phyloP scores from a whole-genome alignment of 2,113 vertebrate species.

The Tachuris rubrigastra region DNA sequence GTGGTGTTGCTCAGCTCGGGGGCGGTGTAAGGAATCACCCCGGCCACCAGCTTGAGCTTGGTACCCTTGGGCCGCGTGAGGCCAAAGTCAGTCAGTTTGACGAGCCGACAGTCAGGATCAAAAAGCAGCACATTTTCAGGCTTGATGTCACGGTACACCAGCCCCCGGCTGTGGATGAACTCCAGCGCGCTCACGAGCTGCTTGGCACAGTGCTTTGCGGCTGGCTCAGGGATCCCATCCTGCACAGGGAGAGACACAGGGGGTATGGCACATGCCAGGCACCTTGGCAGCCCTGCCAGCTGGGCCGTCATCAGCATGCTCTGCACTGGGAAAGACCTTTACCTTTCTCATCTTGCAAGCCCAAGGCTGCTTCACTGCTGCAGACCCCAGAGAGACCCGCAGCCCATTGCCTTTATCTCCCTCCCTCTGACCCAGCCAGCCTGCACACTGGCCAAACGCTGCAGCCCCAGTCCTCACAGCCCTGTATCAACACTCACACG shows the following conservation, averaged over 20 bases:
- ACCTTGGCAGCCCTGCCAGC: background rate
- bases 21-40: constrained; percentile 89
- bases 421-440: background rate
- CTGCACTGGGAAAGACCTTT: background rate
- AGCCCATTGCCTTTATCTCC: background rate
- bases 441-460: background rate
- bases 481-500: constrained; percentile 72
- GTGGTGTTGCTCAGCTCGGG: constrained; percentile 84
- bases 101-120: constrained; percentile 77
- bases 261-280: accelerated
- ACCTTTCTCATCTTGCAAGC: background rate
- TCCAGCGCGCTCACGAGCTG: constrained; percentile 89
- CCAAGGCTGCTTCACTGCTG: background rate
- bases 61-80: constrained; percentile 88
- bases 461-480: background rate
- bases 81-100: constrained; percentile 93
- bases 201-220: constrained; percentile 82
- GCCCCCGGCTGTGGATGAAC: constrained; percentile 85
- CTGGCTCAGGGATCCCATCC: constrained; percentile 85
- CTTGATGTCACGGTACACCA: constrained; percentile 93
- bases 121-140: constrained; percentile 92
- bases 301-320: background rate
- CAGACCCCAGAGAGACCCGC: background rate
- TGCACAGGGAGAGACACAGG: constrained; percentile 11
- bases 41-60: constrained; percentile 84